A percentile compares a stretch with the other conserved stretches of the same genome.
These are phyloP conservation scores for Anthoscopus minutus DNA, from an alignment of 2,113 vertebrate genomes.

Conservation along the genomic window DNA sequence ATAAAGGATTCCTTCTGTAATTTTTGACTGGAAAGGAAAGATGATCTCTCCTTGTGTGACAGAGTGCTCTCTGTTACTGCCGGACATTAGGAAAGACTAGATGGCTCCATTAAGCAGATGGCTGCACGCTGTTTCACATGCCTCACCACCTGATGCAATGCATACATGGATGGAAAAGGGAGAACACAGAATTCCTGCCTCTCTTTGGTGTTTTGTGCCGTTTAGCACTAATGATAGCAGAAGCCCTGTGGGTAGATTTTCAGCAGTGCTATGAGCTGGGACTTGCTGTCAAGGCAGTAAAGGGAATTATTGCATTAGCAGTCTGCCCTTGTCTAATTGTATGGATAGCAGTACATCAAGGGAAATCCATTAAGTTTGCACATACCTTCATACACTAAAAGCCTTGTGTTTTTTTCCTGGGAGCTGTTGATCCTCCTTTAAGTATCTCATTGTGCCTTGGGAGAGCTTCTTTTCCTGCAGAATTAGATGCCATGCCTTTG, in stretches of 20 bases:
- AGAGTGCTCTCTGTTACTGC: background rate
- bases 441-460: background rate
- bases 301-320: background rate
- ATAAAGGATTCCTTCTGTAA: slow-evolving; percentile 6
- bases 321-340: background rate
- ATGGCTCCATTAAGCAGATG: background rate
- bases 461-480: background rate
- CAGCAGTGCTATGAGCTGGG: background rate
- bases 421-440: background rate
- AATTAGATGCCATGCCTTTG: background rate
- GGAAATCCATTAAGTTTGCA: slow-evolving; percentile 9
- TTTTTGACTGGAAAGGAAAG: background rate
- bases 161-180: background rate
- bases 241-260: background rate
- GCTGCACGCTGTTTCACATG: background rate
- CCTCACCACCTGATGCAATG: background rate
- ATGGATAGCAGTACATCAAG: background rate
- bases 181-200: background rate
- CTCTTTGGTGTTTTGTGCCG: background rate
- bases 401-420: background rate
- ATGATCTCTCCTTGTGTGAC: background rate
- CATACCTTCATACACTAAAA: background rate
- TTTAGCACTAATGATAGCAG: accelerated
- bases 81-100: background rate
- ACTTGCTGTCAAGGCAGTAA: background rate